These are phyloP conservation scores for Phalacrocorax carbo DNA, from an alignment of 2,113 vertebrate genomes.

Conservation along the genomic window DNA sequence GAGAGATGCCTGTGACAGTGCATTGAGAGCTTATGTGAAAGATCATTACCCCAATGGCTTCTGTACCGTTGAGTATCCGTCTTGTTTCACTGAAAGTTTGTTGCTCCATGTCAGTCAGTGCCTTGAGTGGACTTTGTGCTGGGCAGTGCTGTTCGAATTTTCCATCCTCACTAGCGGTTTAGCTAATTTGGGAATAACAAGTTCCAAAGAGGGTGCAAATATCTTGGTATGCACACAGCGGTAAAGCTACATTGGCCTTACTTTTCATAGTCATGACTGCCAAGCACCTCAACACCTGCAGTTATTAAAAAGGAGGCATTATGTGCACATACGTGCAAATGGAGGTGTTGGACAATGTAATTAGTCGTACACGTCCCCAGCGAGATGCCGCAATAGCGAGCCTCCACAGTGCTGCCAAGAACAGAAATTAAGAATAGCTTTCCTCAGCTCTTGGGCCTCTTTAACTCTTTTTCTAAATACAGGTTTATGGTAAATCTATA, in stretches of 20 bases:
- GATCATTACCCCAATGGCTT: slow-evolving; percentile 93
- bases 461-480: slow-evolving; percentile 48
- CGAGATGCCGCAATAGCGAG: not conserved
- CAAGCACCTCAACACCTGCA: not conserved
- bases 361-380: not conserved
- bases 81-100: not conserved
- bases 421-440: not conserved
- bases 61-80: slow-evolving; percentile 86
- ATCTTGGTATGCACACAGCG: not conserved
- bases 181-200: not conserved
- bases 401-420: not conserved
- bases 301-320: not conserved
- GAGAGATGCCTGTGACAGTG: slow-evolving; percentile 89
- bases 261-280: not conserved
- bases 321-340: not conserved
- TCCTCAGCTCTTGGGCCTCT: not conserved
- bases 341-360: not conserved
- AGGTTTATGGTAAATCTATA: slow-evolving; percentile 96
- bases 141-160: not conserved
- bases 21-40: slow-evolving; percentile 88
- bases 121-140: not conserved
- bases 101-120: not conserved
- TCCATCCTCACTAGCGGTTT: not conserved
- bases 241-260: not conserved
- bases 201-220: not conserved